A percentile compares a stretch with the other conserved stretches of the same genome.
Conservation (phyloP, 2,888 invertebrate genomes). For the Andrena praecox region DNA sequence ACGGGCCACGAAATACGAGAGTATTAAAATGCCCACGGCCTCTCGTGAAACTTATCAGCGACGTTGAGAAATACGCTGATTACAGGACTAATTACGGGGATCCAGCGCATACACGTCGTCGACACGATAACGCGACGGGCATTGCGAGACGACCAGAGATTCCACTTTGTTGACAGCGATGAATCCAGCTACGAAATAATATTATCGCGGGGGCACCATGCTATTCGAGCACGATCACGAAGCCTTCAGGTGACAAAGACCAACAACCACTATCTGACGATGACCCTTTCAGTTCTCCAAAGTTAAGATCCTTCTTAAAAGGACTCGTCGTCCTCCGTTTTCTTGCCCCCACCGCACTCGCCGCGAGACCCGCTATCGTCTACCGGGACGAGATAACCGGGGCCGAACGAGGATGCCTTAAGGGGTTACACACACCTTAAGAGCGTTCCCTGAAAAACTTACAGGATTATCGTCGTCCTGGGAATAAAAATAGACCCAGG, state of each 20-base stretch:
- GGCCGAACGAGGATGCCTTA: conserved; percentile 45
- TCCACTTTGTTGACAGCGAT: conserved; percentile 54
- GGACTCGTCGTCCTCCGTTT: conserved; percentile 30
- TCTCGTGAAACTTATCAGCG: conserved; percentile 44
- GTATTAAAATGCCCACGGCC: conserved; percentile 23
- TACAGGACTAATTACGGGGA: conserved; percentile 50
- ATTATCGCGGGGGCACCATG: conserved; percentile 46
- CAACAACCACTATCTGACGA: conserved; percentile 56
- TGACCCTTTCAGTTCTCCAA: conserved; percentile 53
- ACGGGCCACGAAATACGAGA: conserved; percentile 7
- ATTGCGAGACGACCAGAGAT: conserved; percentile 48
- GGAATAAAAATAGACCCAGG: conserved; percentile 43
- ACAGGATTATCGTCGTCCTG: conserved; percentile 40
- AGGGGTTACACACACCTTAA: conserved; percentile 49
- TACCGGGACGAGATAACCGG: conserved; percentile 55
- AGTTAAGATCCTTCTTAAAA: conserved; percentile 61
- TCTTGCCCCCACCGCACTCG: conserved; percentile 18
- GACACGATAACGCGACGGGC: conserved; percentile 41
- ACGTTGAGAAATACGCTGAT: conserved; percentile 60
- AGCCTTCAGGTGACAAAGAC: conserved; percentile 53
- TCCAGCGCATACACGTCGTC: conserved; percentile 28
- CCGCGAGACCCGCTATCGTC: conserved; percentile 49
- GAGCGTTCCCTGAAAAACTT: conserved; percentile 47
- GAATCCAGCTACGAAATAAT: conserved; percentile 52
- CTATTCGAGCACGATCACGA: conserved; percentile 38